Percentiles rank a stretch among this genome's conserved stretches.
phyloP scores from a whole-genome alignment of 2,888 invertebrate species.

The Hipparchia sbordonii region DNA sequence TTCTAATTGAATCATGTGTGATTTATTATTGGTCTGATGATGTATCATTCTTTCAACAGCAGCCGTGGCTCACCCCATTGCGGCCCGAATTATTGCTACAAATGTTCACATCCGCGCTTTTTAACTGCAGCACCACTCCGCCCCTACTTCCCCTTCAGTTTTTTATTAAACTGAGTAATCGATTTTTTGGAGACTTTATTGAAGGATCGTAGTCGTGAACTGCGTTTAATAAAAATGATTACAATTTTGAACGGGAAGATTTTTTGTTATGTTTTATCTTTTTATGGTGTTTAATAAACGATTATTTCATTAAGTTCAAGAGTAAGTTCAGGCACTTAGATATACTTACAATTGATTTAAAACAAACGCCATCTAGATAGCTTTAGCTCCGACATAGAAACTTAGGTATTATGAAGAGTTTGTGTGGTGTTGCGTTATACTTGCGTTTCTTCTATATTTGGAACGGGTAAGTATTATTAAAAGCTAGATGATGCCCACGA shows the following conservation, averaged over 20 bases:
- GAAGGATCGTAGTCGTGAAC: conserved; percentile 46
- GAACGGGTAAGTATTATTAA: too few species aligned
- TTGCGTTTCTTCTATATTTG: too few species aligned
- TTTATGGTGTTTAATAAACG: not conserved
- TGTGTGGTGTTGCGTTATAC: too few species aligned
- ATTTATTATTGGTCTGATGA: conserved; percentile 83
- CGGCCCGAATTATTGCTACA: conserved; percentile 78
- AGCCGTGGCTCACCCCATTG: conserved; percentile 78
- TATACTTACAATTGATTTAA: too few species aligned
- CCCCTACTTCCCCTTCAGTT: conserved; percentile 61
- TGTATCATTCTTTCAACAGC: conserved; percentile 82
- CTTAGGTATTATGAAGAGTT: too few species aligned
- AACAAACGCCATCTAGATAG: too few species aligned
- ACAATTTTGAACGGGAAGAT: not conserved
- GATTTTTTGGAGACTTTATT: conserved; percentile 52
- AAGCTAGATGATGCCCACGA: too few species aligned
- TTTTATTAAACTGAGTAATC: conserved; percentile 71
- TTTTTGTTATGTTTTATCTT: not conserved
- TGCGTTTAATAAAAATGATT: conserved; percentile 46
- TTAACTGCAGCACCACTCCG: conserved; percentile 64
- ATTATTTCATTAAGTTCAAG: too few species aligned
- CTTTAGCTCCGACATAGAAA: too few species aligned
- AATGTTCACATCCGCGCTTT: conserved; percentile 77
- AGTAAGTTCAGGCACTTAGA: too few species aligned
- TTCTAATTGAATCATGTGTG: conserved; percentile 83